Evolutionary conservation across 1,140 invertebrate genomes (phyloP), one percentile per base, ranked within the genome.

Genomic region (Dendroctonus valens): DNA sequence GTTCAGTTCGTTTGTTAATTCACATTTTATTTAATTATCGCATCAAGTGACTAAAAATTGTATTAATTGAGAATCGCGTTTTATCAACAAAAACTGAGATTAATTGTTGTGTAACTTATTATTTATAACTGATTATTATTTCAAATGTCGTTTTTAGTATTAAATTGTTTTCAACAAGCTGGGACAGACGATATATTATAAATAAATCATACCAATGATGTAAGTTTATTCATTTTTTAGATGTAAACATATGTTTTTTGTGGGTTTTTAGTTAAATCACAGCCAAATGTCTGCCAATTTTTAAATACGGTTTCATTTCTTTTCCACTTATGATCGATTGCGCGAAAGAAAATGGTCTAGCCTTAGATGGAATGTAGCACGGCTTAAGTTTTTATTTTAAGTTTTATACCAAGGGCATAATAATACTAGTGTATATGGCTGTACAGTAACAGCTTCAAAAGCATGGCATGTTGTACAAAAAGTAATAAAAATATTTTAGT

Each of bases 391-490:
- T 54, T 54, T 42, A 37, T 44, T 54, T 63, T 15, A 51, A 14
- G n/a, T 6, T 57, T 59, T 53, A 46, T 42, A 39, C 49, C 41
- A 26, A 54, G 65, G 65, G 65, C 51, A 62, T 67, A 67, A 67
- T 62, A 59, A 51, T 64, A 54, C 60, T 67, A 62, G 58, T 67
- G 58, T 62, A 67, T 61, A 62, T 67, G 65, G 65, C 65, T 67
- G 65, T 67, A 62, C 51, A 60, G 59, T 67, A 67, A 67, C 59
- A n/a, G n/a, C 55, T 48, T 12, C 26, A 55, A 65, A 61, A 51
- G 69, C 69, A 66, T 67, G 69, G 70, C 70, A 71, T 71, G 70
- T 67, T 71, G 70, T 71, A 71, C 46, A 71, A 67, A 39, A 58
- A 15, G 55, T 59, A 70, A 50, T 68, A 62, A 65, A 48, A n/a